These are phyloP conservation scores for Hipposideros armiger DNA, from an alignment of 2,113 vertebrate genomes.

Conservation along the genomic window DNA sequence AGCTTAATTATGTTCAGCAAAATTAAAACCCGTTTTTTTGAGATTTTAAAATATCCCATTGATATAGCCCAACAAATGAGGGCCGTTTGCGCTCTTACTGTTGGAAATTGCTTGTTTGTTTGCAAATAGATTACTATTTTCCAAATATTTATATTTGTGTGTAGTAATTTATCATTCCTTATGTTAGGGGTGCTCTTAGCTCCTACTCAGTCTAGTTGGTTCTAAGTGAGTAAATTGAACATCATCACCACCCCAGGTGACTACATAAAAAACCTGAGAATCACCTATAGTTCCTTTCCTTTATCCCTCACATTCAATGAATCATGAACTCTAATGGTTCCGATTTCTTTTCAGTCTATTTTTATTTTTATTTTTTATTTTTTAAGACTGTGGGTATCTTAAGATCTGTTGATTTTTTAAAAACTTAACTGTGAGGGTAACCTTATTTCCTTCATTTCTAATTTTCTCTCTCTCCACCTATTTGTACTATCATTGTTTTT, in stretches of 20 bases:
- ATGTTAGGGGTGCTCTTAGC: neutral
- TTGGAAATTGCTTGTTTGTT: neutral
- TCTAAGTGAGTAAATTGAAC: neutral
- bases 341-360: neutral
- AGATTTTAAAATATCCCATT: neutral
- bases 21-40: neutral
- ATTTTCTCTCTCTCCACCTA: neutral
- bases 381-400: neutral
- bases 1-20: neutral
- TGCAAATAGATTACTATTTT: neutral
- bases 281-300: neutral
- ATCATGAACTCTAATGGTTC: neutral
- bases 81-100: neutral
- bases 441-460: neutral
- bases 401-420: neutral
- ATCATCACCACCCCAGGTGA: neutral
- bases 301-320: neutral
- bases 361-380: neutral
- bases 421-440: neutral
- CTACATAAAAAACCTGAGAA: neutral
- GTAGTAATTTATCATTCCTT: neutral
- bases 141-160: neutral
- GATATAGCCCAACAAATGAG: neutral
- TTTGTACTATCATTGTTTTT: neutral
- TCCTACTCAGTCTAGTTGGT: neutral